Evolutionary conservation across 2,888 invertebrate genomes (phyloP), one percentile per base, ranked within the genome.

Genomic region (Cataglyphis altisquamis): DNA sequence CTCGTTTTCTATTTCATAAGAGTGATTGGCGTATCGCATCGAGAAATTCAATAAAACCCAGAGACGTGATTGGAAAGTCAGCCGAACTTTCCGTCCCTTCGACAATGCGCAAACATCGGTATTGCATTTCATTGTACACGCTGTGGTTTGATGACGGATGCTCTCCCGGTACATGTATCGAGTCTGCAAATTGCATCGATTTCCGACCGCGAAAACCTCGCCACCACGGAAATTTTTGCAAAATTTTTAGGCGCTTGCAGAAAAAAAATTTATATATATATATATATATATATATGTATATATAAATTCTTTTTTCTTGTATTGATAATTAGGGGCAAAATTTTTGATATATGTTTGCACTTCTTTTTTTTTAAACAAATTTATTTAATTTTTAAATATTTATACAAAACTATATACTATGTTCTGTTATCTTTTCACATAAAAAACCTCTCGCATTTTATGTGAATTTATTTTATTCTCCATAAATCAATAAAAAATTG

Each of bases 1-100:
- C 67, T 55, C 66, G 66, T 77, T 77, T 77, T 52, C 77, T 66
- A 66, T 77, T 77, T 77, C 66, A 77, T 55, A 77, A 57, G 67
- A 9, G 67, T 77, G 77, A 77, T 77, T 77, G 77, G 77, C 77
- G 67, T 77, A 77, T 77, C 55, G 66, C 52, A 52, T 67, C 75
- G 25, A 66, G 39, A 57, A 77, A 77, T 77, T 41, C 77, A 77
- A 77, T 77, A 77, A 77, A 77, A 66, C 9, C 29, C 55, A 15
- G 77, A 77, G 6, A 77, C 77, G 77, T 77, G 77, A 77, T 77
- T 77, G 77, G 77, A 77, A 77, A 77, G 55, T 77, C 77, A 77
- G 29, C 39, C 29, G 39, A 66, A 57, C 67, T 77, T 64, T 66
- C 32, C n/a, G 63, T 63, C 74, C 74, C 63, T 67, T 55, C 55